Evolutionary conservation across 1,140 invertebrate species (phyloP), one percentile per base, ranked within the genome.

Genomic region (Neelides sp.): DNA sequence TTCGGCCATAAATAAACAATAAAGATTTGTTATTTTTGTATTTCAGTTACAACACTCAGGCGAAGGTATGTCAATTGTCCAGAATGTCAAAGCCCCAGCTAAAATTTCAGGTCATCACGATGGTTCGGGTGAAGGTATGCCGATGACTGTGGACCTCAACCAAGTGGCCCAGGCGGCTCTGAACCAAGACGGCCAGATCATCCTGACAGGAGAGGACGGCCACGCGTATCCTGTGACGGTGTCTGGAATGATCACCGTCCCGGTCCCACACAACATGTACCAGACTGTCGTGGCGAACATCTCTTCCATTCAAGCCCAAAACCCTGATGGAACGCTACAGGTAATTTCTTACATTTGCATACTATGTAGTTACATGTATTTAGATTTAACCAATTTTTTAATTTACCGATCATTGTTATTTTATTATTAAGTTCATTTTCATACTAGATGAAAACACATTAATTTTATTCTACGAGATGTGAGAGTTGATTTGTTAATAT

Each of bases 211-310:
- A 45, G 58, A 61, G 30, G 58, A 61, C 42, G 58, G 58, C 1
- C 50, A 57, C 22, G 52, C 55, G 3, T 86, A 80, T 75, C 85
- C 80, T 17, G 80, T 87, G 43, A 83, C 84, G 50, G 86, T 92
- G 53, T 90, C 85, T 63, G 89, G 91, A 36, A 91, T 95, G 68
- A 91, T 96, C 61, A 92, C 89, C 32, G 85, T 95, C 52, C 91
- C 92, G 40, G 88, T 95, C 43, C 86, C 87, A 22, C 84, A 86
- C 30, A 87, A 85, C 49, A 91, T 95, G 83, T 96, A 95, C 71
- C 91, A 95, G 69, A 88, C 87, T 34, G 89, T 96, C 72, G 86
- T 93, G 62, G 85, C 87, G 22, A 90, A 88, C 66, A 87, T 93
- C 64, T 83, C 87, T 67, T 76, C 79, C 62, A 72, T 85, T 44